A percentile compares a stretch with the other conserved stretches of the same genome.
Conservation (phyloP, 2,113 vertebrate species). For the Perca schrenkii region DNA sequence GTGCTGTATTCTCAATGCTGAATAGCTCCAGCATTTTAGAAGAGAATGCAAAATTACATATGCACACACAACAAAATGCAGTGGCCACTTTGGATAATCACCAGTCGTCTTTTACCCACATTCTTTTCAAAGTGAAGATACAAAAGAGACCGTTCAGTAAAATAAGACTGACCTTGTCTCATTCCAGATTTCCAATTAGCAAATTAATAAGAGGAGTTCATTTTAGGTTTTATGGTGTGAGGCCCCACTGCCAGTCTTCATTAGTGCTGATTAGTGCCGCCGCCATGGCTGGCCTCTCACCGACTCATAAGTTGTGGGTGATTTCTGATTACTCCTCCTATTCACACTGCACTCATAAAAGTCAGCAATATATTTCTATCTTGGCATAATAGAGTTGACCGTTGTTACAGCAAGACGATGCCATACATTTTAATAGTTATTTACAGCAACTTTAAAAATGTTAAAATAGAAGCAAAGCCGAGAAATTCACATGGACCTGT, state of each 20-base stretch:
- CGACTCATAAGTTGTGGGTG: conserved; percentile 57
- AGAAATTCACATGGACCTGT: background rate
- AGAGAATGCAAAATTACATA: background rate
- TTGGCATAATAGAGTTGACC: background rate
- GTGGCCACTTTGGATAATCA: conserved; percentile 10
- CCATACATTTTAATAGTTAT: background rate
- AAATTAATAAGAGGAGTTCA: conserved; percentile 87
- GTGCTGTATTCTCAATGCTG: conserved; percentile 5
- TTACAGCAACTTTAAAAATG: background rate
- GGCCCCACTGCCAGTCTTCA: conserved; percentile 86
- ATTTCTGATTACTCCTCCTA: conserved; percentile 36
- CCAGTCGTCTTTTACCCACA: background rate
- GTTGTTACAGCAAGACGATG: conserved; percentile 1
- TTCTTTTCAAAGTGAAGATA: conserved; percentile 50
- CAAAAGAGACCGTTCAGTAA: conserved; percentile 50
- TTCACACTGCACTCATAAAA: conserved; percentile 32
- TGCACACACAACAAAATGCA: background rate
- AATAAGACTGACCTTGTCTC: conserved; percentile 77
- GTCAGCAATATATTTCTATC: background rate
- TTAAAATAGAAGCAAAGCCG: conserved; percentile 2
- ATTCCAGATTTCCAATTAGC: conserved; percentile 88
- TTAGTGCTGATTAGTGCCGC: conserved; percentile 88
- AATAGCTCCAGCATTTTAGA: background rate
- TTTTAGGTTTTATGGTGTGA: conserved; percentile 80
- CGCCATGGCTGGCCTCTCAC: conserved; percentile 47